Conservation (phyloP, 2,113 vertebrate species). For the Chiloscyllium plagiosum region DNA sequence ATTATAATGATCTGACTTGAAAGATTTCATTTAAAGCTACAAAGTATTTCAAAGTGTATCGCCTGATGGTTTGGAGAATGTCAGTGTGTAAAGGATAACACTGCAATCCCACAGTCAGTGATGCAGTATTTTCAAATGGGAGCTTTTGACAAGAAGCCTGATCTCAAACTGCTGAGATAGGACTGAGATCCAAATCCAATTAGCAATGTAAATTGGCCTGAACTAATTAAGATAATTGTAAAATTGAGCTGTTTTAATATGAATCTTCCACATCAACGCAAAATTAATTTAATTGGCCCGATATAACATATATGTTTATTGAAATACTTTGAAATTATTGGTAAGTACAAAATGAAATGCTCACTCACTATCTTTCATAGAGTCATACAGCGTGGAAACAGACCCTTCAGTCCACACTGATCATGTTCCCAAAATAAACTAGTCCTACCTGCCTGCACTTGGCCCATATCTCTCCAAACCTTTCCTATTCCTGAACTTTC, state of each 20-base stretch:
- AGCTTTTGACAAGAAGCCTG: not conserved
- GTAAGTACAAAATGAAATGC: not conserved
- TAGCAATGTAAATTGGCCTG: not conserved
- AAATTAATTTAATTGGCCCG: not conserved
- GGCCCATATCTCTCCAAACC: no score
- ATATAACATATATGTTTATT: not conserved
- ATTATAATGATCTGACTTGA: conserved; percentile 14
- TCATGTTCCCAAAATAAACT: no score
- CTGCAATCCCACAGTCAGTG: not conserved
- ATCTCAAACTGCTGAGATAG: not conserved
- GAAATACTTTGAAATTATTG: not conserved
- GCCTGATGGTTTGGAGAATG: not conserved
- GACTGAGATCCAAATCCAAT: not conserved
- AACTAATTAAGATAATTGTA: not conserved
- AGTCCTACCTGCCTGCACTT: no score
- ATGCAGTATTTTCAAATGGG: not conserved
- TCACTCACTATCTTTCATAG: not conserved
- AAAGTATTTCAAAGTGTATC: no score
- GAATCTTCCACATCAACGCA: not conserved
- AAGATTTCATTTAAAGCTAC: not conserved
- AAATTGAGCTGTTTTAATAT: not conserved
- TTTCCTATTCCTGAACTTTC: no score
- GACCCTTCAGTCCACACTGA: no score
- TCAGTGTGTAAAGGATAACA: no score
- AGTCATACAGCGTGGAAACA: no score